Percentiles rank a stretch among this genome's conserved stretches.
Evolutionary conservation across 2,113 vertebrate genomes (phyloP).

Genomic region (Ameiurus melas): DNA sequence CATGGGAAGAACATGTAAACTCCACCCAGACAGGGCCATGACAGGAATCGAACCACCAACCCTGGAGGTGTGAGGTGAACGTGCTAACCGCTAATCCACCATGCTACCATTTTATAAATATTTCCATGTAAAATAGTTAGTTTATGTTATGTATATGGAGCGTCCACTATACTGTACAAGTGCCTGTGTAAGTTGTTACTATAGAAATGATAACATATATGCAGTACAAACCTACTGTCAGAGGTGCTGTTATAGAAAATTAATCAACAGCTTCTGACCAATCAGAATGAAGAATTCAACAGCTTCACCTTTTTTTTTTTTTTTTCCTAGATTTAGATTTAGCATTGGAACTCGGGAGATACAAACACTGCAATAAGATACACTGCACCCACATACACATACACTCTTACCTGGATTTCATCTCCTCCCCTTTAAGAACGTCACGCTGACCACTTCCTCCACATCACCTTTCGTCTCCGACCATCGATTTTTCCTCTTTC

Average conservation of each 20-base stretch:
- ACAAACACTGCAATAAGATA: background rate
- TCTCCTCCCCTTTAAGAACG: background rate
- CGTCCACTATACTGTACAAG: too few species aligned
- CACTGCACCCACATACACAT: background rate
- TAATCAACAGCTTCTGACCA: background rate
- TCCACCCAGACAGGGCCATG: too few species aligned
- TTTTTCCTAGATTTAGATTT: background rate
- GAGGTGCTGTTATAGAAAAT: background rate
- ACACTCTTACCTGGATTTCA: slow-evolving; percentile 10
- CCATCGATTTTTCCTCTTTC: background rate
- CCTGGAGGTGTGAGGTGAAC: too few species aligned
- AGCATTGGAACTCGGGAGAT: background rate
- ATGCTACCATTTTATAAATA: background rate
- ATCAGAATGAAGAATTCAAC: background rate
- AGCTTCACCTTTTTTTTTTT: background rate
- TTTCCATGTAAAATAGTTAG: background rate
- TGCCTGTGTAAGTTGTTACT: background rate
- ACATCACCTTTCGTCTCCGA: background rate
- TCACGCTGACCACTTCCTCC: background rate
- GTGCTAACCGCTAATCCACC: too few species aligned
- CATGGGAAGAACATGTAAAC: too few species aligned
- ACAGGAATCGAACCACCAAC: too few species aligned
- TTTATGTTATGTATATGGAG: background rate
- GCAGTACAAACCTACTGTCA: background rate
- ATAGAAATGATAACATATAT: background rate